Percentiles rank a stretch among this genome's conserved stretches.
These are phyloP conservation scores for Myotis myotis DNA, from an alignment of 2,797 vertebrate genomes.

Conservation along the genomic window DNA sequence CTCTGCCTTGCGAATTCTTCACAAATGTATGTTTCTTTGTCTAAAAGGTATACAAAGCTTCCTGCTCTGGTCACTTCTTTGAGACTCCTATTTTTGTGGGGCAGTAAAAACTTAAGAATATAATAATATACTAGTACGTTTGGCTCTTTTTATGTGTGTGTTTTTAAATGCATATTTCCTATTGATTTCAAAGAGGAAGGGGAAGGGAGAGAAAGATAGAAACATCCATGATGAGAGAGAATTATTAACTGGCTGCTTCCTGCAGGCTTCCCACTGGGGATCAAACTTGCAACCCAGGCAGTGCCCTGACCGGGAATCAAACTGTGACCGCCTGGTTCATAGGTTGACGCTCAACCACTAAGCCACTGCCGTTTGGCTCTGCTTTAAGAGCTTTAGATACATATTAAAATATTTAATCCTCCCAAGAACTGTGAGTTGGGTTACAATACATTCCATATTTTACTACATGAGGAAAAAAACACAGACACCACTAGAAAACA, in stretches of 20 bases:
- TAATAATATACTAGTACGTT: neutral
- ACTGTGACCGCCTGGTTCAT: no score
- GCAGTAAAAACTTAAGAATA: neutral
- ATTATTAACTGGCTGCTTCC: no score
- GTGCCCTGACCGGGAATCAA: no score
- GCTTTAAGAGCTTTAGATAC: neutral
- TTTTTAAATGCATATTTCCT: no score
- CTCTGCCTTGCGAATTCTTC: neutral
- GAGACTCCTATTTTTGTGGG: neutral
- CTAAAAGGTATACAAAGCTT: neutral
- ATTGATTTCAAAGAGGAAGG: no score
- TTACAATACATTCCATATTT: neutral
- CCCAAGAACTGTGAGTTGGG: neutral
- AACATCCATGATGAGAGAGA: no score
- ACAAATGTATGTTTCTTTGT: neutral
- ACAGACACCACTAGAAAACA: neutral
- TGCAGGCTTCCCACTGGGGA: no score
- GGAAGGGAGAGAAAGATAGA: no score
- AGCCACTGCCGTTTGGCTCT: neutral
- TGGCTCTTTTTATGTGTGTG: no score
- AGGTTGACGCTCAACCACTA: no score
- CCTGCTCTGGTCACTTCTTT: neutral
- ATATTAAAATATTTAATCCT: constrained; percentile 23
- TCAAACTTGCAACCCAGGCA: no score
- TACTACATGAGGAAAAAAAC: constrained; percentile 28